Base-by-base conservation (phyloP, 1,140 invertebrate species). In the Cyclargus thomasi region DNA sequence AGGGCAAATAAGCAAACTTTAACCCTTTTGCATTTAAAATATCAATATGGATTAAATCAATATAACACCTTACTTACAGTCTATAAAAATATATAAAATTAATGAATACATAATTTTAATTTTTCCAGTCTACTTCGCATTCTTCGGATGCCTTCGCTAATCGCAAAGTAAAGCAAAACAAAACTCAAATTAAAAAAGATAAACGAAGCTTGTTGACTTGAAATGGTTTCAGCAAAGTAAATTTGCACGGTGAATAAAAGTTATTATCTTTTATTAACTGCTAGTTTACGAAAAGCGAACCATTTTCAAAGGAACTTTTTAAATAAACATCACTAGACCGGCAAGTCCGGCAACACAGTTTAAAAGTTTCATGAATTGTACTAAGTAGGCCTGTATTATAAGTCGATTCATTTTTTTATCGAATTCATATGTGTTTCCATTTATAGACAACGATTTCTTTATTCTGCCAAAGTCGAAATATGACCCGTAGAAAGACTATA, bases 171-270 rank as follows among this genome's bases (percentile, higher is more conserved):
- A 47, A 39, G 39, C 5, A 47, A 47, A 47, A 47, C 14, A 16
- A 47, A 47, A 47, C 39, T 47, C 14, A 11, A 47, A 29, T 29
- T 29, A 29, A 47, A 47, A n/a, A 47, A 47, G 6, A 47, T 47
- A 47, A 47, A 47, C 39, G 39, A 8, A 47, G 14, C 39, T 14
- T 47, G 39, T 47, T 47, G 39, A 47, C 39, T 47, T 47, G 39
- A 16, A 47, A 47, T 47, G 39, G 39, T 47, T 47, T 47, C 3
- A 59, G 55, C 55, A 59, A 59, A 11, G 18, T 59, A 59, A 59
- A 59, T 59, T 59, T 59, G 17, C 55, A 18, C 21, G 18, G 2
- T 20, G 20, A 22, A 59, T 20, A 59, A 59, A 20, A n/a, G 55
- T 59, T 18, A 21, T 11, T 59, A 59, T 59, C 55, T 18, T 21